phyloP scores from a whole-genome alignment of 2,888 invertebrate genomes.

The Barypeithes pellucidus region DNA sequence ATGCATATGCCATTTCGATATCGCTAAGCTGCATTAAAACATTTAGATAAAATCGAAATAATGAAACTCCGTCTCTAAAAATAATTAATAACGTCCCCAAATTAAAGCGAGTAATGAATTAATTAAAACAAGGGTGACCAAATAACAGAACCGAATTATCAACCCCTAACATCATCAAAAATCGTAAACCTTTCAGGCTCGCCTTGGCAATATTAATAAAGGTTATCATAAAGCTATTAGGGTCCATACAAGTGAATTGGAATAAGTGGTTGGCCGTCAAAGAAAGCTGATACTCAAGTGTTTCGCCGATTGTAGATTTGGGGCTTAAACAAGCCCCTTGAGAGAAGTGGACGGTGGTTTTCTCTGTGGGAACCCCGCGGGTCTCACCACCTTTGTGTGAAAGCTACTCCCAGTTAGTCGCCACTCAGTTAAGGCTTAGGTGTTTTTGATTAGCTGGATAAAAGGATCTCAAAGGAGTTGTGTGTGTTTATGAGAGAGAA shows the following conservation, averaged over 20 bases:
- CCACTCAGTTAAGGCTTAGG: conserved; percentile 31
- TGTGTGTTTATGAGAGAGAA: neutral
- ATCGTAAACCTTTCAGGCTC: conserved; percentile 30
- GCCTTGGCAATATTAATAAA: conserved; percentile 43
- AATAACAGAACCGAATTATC: conserved; percentile 38
- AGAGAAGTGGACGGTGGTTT: conserved; percentile 65
- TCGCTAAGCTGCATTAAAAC: neutral
- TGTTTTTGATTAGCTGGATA: conserved; percentile 47
- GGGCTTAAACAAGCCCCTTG: conserved; percentile 62
- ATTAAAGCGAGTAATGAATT: conserved; percentile 28
- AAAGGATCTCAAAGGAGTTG: conserved; percentile 16
- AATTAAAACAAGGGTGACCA: conserved; percentile 37
- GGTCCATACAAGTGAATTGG: conserved; percentile 58
- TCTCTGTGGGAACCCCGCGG: conserved; percentile 54
- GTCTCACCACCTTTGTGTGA: conserved; percentile 51
- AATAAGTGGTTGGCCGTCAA: conserved; percentile 60
- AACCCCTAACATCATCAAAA: conserved; percentile 42
- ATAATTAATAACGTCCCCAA: conserved; percentile 9
- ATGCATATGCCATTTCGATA: too few species aligned
- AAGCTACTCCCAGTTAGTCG: conserved; percentile 45
- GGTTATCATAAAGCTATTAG: conserved; percentile 53
- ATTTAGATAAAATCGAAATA: neutral
- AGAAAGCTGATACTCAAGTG: conserved; percentile 62
- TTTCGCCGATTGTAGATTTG: conserved; percentile 59
- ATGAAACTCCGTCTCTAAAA: neutral